Conservation (phyloP, 2,888 invertebrate species). For the Clostera curtula region DNA sequence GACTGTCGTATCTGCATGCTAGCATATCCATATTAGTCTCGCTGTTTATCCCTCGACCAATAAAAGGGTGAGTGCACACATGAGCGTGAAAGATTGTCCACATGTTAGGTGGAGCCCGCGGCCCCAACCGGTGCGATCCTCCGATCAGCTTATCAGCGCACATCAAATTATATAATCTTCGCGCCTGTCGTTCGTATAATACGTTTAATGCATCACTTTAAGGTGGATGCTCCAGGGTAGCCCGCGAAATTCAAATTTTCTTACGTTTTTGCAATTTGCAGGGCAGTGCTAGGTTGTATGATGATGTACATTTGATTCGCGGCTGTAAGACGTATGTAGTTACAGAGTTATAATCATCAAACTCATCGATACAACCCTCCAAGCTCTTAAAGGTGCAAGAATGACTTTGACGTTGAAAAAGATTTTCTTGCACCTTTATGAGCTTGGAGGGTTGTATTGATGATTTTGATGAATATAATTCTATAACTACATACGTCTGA, state of each 20-base stretch:
- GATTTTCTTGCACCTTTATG: too few relatives aligned
- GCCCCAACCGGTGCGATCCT: constrained; percentile 14
- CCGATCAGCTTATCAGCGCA: constrained; percentile 54
- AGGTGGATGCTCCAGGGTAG: too few relatives aligned
- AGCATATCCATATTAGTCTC: constrained; percentile 35
- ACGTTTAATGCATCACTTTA: constrained; percentile 54
- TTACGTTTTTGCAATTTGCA: neutral
- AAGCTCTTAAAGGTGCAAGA: too few relatives aligned
- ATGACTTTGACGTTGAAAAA: too few relatives aligned
- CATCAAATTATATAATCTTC: constrained; percentile 54
- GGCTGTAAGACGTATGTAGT: too few relatives aligned
- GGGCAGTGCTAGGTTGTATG: constrained; percentile 5
- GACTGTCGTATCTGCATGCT: neutral
- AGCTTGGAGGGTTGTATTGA: too few relatives aligned
- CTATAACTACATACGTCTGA: too few relatives aligned
- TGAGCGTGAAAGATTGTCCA: constrained; percentile 76
- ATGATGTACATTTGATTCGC: too few relatives aligned
- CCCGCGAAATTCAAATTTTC: too few relatives aligned
- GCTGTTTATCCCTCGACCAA: constrained; percentile 44
- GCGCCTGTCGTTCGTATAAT: constrained; percentile 55
- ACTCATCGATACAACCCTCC: too few relatives aligned
- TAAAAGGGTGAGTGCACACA: constrained; percentile 71
- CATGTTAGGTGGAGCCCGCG: constrained; percentile 54
- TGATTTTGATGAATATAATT: too few relatives aligned
- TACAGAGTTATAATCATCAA: too few relatives aligned